Evolutionary conservation across 23 tunicate species (phyloP).

Genomic region (Styela plicata): DNA sequence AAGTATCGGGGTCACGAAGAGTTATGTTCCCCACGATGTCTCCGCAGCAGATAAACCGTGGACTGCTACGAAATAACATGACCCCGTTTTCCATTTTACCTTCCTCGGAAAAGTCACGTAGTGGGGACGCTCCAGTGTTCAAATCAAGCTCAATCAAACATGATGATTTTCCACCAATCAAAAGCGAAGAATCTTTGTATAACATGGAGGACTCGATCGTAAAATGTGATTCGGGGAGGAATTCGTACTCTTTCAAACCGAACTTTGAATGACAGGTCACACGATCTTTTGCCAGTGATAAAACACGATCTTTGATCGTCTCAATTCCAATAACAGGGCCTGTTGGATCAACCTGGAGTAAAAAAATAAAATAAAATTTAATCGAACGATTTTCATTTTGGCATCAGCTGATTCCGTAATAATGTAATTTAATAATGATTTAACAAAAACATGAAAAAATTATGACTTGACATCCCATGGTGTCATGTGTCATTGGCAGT

Average conservation of each 20-base stretch:
- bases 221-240: constrained; percentile 3
- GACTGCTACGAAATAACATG: constrained; percentile 58
- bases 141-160: constrained; percentile 52
- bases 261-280: constrained; percentile 48
- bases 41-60: constrained; percentile 77
- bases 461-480: too few species aligned
- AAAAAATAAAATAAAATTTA: too few species aligned
- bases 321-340: constrained; percentile 60
- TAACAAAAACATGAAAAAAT: too few species aligned
- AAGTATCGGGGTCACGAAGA: constrained; percentile 70
- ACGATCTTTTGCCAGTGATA: constrained; percentile 58
- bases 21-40: constrained; percentile 66
- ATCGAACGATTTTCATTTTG: too few species aligned
- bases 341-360: constrained; percentile 14
- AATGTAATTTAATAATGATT: too few species aligned
- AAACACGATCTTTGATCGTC: constrained; percentile 53
- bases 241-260: constrained; percentile 21
- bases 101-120: neutral
- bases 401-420: too few species aligned
- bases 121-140: constrained; percentile 26
- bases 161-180: constrained; percentile 70
- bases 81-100: constrained; percentile 39
- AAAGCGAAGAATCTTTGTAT: constrained; percentile 47
- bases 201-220: constrained; percentile 52
- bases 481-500: too few species aligned